Evolutionary conservation across 2,888 invertebrate genomes (phyloP).

Genomic region (Petrolisthes manimaculis): DNA sequence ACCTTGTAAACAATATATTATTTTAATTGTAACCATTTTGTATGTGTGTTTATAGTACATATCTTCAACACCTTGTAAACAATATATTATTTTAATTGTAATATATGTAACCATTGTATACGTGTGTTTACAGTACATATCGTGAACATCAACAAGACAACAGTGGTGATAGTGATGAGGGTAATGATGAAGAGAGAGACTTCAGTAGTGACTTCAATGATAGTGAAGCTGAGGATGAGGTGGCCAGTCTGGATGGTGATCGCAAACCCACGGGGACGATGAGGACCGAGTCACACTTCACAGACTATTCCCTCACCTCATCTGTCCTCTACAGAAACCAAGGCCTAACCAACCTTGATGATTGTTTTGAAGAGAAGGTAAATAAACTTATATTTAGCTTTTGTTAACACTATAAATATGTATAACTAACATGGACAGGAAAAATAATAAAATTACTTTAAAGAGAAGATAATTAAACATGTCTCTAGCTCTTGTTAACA

Average conservation of each 20-base stretch:
- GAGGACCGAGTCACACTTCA: constrained; percentile 87
- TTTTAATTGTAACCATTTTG: background rate
- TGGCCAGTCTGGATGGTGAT: constrained; percentile 68
- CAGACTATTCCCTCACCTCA: constrained; percentile 93
- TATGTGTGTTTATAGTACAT: background rate
- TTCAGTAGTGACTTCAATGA: constrained; percentile 55
- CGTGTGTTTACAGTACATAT: background rate
- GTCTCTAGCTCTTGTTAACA: background rate
- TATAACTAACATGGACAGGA: background rate
- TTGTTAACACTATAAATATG: background rate
- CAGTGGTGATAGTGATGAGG: constrained; percentile 23
- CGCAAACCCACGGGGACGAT: constrained; percentile 71
- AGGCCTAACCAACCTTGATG: constrained; percentile 84
- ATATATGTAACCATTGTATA: background rate
- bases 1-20: background rate
- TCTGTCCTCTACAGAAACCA: constrained; percentile 89
- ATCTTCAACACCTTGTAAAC: background rate
- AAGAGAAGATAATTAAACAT: no score
- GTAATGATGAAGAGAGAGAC: constrained; percentile 43
- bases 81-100: no score
- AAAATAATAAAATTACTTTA: background rate
- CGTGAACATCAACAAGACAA: background rate
- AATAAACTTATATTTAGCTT: background rate
- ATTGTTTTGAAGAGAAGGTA: constrained; percentile 85
- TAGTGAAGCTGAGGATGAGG: constrained; percentile 69